Percentiles rank a stretch among this genome's conserved stretches.
Evolutionary conservation across 2,113 vertebrate genomes (phyloP).

Genomic region (Puma concolor): DNA sequence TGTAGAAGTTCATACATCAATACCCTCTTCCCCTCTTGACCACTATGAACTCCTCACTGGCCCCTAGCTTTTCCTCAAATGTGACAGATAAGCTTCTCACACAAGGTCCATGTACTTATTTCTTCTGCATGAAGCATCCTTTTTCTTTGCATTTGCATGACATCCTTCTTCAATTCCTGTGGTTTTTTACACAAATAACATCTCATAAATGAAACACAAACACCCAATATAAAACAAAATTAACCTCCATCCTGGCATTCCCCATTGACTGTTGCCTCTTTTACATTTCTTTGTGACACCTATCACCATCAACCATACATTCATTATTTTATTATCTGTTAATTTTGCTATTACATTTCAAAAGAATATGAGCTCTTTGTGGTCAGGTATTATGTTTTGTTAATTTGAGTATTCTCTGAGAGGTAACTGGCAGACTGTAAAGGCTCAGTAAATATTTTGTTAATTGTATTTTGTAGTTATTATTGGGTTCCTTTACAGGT

Average conservation of each 20-base stretch:
- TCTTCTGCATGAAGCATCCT: background rate
- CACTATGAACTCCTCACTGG: background rate
- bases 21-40: background rate
- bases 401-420: background rate
- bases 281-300: background rate
- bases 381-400: background rate
- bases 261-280: background rate
- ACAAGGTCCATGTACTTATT: background rate
- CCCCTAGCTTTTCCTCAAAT: background rate
- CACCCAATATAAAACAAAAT: background rate
- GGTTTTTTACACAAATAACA: background rate
- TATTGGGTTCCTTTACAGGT: background rate
- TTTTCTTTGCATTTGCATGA: background rate
- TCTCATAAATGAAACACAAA: background rate
- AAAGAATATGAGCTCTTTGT: background rate
- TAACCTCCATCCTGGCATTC: accelerated
- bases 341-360: background rate
- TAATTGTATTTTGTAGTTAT: background rate
- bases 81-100: background rate
- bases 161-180: background rate
- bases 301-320: background rate
- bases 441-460: background rate
- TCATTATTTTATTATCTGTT: background rate
- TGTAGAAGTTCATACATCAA: background rate
- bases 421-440: background rate